Conservation (phyloP, 92 coral and sea anemone genomes). For the Ricordea florida region DNA sequence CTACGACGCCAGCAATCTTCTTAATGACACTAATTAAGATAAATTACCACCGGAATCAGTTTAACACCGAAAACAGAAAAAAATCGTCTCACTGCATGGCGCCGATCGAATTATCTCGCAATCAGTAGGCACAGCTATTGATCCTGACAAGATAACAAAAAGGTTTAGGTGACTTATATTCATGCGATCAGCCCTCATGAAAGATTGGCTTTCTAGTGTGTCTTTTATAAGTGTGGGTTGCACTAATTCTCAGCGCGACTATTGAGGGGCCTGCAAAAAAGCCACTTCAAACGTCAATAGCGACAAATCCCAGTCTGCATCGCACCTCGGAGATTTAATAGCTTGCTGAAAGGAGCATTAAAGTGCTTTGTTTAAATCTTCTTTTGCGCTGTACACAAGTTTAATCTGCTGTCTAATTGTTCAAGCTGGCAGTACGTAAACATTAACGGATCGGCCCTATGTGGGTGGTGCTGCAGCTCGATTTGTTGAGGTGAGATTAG, state of each 20-base stretch:
- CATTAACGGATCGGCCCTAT: constrained; percentile 69
- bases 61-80: constrained; percentile 59
- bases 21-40: constrained; percentile 94
- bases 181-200: constrained; percentile 67
- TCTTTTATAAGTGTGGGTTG: too few species aligned
- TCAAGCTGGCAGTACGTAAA: constrained; percentile 73
- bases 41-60: constrained; percentile 73
- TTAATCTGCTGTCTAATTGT: constrained; percentile 71
- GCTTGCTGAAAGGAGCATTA: neutral
- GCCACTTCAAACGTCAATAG: constrained; percentile 14
- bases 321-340: neutral
- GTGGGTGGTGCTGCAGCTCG: constrained; percentile 90
- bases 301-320: neutral
- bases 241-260: constrained; percentile 5
- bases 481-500: constrained; percentile 77
- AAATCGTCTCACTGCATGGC: constrained; percentile 46
- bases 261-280: constrained; percentile 8
- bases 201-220: constrained; percentile 61
- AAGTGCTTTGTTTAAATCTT: constrained; percentile 51
- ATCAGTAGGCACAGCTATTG: constrained; percentile 83
- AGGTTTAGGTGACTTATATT: constrained; percentile 63
- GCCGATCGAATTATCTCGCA: constrained; percentile 87
- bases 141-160: constrained; percentile 78
- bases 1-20: constrained; percentile 65
- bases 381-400: constrained; percentile 11